Conservation (phyloP, 2,113 vertebrate species). For the Lophotis ruficrista region DNA sequence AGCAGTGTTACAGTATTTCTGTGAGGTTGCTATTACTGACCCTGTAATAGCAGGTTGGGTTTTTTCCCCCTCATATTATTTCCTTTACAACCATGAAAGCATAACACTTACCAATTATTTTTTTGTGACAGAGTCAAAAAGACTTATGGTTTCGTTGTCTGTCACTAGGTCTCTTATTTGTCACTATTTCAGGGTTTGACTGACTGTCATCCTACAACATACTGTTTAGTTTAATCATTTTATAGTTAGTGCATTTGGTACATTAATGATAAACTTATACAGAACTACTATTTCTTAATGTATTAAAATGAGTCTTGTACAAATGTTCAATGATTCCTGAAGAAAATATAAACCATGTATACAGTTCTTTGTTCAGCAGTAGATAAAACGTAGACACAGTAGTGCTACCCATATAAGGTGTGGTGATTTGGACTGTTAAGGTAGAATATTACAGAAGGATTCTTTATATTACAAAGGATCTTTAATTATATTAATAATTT, state of each 20-base stretch:
- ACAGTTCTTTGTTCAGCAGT: neutral
- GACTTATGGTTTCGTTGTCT: slow-evolving; percentile 22
- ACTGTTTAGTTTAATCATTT: neutral
- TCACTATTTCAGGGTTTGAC: slow-evolving; percentile 21
- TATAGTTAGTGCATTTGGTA: neutral
- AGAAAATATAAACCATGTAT: neutral
- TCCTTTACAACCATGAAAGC: slow-evolving; percentile 51
- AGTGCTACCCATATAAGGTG: neutral
- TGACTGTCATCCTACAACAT: neutral
- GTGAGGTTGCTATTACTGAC: slow-evolving; percentile 60
- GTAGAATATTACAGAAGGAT: neutral
- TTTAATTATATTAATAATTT: neutral
- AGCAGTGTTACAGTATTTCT: slow-evolving; percentile 53
- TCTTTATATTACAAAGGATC: neutral
- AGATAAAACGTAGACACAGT: neutral
- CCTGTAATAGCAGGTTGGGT: slow-evolving; percentile 61
- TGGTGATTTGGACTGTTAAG: neutral
- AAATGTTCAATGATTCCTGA: neutral
- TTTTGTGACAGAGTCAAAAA: slow-evolving; percentile 64
- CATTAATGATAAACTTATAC: neutral
- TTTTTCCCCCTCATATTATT: neutral
- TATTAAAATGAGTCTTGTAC: neutral
- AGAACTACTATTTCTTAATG: neutral
- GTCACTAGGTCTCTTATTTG: slow-evolving; percentile 6
- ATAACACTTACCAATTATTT: slow-evolving; percentile 56